Base-by-base conservation (phyloP, 2,113 vertebrate genomes). In the Gyps fulvus region DNA sequence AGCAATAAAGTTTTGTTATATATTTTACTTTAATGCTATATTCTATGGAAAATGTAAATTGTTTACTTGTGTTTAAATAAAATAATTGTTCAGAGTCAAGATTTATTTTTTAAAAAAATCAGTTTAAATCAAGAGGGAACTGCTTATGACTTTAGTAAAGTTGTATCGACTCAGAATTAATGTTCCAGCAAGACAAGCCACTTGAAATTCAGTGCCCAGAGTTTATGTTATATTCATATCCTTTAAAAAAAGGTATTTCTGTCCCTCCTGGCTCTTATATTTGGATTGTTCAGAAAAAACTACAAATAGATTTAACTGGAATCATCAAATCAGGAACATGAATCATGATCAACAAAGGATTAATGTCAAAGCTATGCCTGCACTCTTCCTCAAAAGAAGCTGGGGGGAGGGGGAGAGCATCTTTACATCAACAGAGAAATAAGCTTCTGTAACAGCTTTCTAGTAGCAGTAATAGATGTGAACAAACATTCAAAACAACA, bases 251-350 rank as follows among this genome's bases (percentile, higher is more conserved):
- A 78, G 0, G 0, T 34, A 8, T 54, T 52, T 67, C 5, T 36
- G 65, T 66, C 21, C n/a, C 67, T 67, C 58, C 23, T 45, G 78
- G 27, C 11, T 54, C 34, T 69, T 87, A 4, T 10, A 54, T 69
- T 49, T 85, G 31, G 34, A 54, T 85, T 84, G 42, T 79, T 67
- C 36, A 84, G 32, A 54, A 90, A 90, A 84, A 80, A 76, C 14
- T 72, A n/a, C 52, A 57, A 77, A 77, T 22, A 81, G 40, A 58
- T 59, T 72, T 77, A 81, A 67, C 19, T 72, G 27, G 42, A 61
- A 81, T 66, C 19, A 84, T 57, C 29, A 71, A 20, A 71, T 52
- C 34, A 72, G 47, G 57, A 90, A 71, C 8, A 83, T 6, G 22
- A 78, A 76, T 31, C 34, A 52, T 13, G 6, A 79, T 69, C 31